These are phyloP conservation scores for Pollimyrus isidori DNA, from an alignment of 2,113 vertebrate species.

Conservation along the genomic window DNA sequence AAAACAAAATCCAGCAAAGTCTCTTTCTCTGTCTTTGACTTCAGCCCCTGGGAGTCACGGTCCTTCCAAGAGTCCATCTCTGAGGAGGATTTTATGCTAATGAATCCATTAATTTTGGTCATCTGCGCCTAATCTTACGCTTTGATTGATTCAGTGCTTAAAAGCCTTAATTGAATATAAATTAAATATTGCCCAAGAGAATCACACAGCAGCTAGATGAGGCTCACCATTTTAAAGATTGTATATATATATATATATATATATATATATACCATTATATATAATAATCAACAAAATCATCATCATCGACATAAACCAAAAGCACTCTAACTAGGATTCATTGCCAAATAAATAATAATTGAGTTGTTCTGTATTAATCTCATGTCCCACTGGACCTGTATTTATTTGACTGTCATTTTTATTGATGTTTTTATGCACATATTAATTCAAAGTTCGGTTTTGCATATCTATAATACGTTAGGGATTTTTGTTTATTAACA, in stretches of 20 bases:
- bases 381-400: not conserved
- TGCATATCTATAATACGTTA: not conserved
- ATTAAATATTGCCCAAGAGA: slow-evolving; percentile 4
- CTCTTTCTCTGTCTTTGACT: not conserved
- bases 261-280: no score
- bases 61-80: not conserved
- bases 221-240: not conserved
- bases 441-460: not conserved
- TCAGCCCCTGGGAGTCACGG: not conserved
- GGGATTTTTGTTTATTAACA: not conserved
- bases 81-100: not conserved
- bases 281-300: not conserved
- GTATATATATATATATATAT: no score
- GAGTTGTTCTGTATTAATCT: not conserved
- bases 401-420: not conserved
- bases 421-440: not conserved
- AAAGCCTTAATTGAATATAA: slow-evolving; percentile 4
- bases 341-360: not conserved
- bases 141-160: slow-evolving; percentile 2
- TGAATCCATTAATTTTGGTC: not conserved
- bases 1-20: not conserved
- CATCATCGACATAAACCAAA: not conserved
- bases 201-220: not conserved
- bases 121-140: not conserved
- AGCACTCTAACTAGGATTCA: not conserved